Conservation (phyloP, 1,140 invertebrate genomes). For the Vanessa tameamea region DNA sequence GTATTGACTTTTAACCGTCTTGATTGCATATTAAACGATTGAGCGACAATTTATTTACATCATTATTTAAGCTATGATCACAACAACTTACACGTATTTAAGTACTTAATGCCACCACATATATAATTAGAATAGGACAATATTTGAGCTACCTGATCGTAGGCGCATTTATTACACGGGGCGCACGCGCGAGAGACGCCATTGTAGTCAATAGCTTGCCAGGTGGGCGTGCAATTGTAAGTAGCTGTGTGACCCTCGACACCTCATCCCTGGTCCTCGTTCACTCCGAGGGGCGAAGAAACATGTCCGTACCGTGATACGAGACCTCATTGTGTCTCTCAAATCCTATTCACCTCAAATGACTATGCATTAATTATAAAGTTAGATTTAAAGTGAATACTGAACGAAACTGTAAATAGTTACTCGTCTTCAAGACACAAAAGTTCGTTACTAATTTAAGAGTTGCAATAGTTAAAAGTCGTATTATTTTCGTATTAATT, state of each 20-base stretch:
- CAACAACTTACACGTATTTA: not conserved
- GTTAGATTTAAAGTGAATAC: slow-evolving; percentile 17
- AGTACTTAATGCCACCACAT: not conserved
- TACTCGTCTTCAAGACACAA: not conserved
- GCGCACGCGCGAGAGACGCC: slow-evolving; percentile 52
- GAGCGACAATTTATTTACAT: too few relatives aligned
- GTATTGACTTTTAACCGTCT: too few relatives aligned
- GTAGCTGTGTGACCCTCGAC: slow-evolving; percentile 68
- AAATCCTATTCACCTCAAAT: slow-evolving; percentile 28
- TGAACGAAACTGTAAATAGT: not conserved
- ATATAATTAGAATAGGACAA: slow-evolving; percentile 67
- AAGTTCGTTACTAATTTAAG: slow-evolving; percentile 16
- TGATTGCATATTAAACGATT: too few relatives aligned
- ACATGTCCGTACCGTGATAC: slow-evolving; percentile 35
- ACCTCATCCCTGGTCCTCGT: slow-evolving; percentile 38
- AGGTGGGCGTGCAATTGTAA: slow-evolving; percentile 76
- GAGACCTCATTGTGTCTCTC: slow-evolving; percentile 46
- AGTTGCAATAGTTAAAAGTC: slow-evolving; percentile 24
- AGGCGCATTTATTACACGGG: slow-evolving; percentile 64
- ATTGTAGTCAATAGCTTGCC: slow-evolving; percentile 76
- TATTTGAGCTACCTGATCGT: slow-evolving; percentile 67
- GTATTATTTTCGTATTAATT: slow-evolving; percentile 61
- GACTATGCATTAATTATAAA: slow-evolving; percentile 36
- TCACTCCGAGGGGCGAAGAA: slow-evolving; percentile 40
- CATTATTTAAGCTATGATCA: too few relatives aligned